A percentile compares a stretch with the other conserved stretches of the same genome.
phyloP scores from a whole-genome alignment of 2,888 invertebrate genomes.

The Abrostola tripartita region DNA sequence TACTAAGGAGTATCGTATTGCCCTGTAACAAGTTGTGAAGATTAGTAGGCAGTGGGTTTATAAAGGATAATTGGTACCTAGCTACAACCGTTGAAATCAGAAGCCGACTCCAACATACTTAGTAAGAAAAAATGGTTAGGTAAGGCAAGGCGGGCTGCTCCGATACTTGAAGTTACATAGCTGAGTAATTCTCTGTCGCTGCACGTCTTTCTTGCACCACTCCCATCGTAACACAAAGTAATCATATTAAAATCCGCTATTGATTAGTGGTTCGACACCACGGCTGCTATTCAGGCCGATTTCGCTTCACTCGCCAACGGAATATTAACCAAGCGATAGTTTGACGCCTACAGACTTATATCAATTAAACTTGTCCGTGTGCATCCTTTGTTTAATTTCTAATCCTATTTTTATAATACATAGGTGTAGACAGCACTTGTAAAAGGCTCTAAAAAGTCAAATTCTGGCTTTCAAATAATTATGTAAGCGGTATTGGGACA shows the following conservation, averaged over 20 bases:
- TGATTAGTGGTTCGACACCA: constrained; percentile 52
- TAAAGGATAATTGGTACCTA: too few species aligned
- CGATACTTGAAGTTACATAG: neutral
- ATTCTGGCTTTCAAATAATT: too few species aligned
- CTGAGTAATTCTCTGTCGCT: neutral
- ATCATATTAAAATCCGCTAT: constrained; percentile 52
- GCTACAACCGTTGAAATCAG: too few species aligned
- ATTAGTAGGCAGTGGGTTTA: too few species aligned
- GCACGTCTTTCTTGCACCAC: constrained; percentile 6
- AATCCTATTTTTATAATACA: constrained; percentile 25
- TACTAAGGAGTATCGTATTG: too few species aligned
- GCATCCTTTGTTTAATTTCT: constrained; percentile 41
- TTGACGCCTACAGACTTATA: constrained; percentile 38
- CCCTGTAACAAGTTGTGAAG: too few species aligned
- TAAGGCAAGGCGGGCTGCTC: too few species aligned
- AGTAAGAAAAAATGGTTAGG: too few species aligned
- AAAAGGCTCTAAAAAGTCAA: too few species aligned
- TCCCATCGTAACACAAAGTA: constrained; percentile 30
- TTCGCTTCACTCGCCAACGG: constrained; percentile 70
- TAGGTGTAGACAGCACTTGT: too few species aligned
- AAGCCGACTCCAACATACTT: too few species aligned
- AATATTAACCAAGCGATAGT: constrained; percentile 69
- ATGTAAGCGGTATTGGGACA: too few species aligned
- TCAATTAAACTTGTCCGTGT: constrained; percentile 48
- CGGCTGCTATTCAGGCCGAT: constrained; percentile 75